These are phyloP conservation scores for Poeciliopsis paucimaculata DNA, from an alignment of 2,797 vertebrate species.

Conservation along the genomic window DNA sequence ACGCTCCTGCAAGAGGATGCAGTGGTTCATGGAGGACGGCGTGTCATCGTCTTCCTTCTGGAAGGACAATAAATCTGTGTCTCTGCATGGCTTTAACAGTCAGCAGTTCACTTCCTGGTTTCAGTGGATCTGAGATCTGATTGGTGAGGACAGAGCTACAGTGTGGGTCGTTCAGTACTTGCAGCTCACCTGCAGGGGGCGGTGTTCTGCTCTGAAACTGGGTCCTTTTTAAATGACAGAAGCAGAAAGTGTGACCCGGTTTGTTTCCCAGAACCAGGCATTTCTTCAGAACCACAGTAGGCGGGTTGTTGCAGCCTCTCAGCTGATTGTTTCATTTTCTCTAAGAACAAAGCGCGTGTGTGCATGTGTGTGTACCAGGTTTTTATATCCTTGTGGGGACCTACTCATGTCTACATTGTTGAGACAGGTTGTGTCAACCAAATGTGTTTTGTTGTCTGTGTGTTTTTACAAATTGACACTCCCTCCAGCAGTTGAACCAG, in stretches of 20 bases:
- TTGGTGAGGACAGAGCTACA: background rate
- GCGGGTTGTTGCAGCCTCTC: background rate
- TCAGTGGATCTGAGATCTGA: background rate
- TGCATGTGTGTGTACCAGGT: background rate
- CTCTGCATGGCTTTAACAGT: background rate
- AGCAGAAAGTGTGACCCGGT: background rate
- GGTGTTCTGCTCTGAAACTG: background rate
- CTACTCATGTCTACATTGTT: too few species aligned
- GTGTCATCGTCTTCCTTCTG: conserved; percentile 89
- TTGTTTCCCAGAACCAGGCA: background rate
- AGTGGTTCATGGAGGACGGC: conserved; percentile 92
- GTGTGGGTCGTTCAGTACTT: background rate
- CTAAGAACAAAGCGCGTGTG: background rate
- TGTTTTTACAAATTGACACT: too few species aligned
- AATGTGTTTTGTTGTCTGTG: too few species aligned
- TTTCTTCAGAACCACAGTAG: background rate
- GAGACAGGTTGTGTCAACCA: too few species aligned
- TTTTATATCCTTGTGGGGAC: too few species aligned
- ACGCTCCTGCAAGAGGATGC: conserved; percentile 92
- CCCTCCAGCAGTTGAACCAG: too few species aligned
- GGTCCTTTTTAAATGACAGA: background rate
- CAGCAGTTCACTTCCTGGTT: background rate
- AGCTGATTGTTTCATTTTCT: background rate
- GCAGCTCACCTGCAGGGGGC: background rate
- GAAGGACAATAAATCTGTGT: background rate